Base-by-base conservation (phyloP, 1,140 invertebrate genomes). In the Drosophila sucinea region DNA sequence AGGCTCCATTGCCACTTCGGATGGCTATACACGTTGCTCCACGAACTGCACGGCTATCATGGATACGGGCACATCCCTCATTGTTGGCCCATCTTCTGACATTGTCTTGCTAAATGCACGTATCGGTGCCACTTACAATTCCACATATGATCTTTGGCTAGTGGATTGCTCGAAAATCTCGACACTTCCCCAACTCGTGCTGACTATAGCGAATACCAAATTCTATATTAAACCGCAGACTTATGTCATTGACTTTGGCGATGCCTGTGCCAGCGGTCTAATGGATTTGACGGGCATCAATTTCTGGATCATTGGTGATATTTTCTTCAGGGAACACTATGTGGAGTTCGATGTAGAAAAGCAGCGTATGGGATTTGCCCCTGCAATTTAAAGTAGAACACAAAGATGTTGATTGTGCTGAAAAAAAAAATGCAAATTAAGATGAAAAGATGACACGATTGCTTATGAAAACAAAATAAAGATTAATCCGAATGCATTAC, bases 21-120 rank as follows among this genome's bases (percentile, higher is more conserved):
- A 54, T 4, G 23, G 23, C 0, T 29, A 4, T 0, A 55, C 55
- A 8, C 33, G 47, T 0, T 75, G 71, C 4, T 25, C 25, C 0
- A 25, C 41, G 2, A 93, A 93, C 4, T 95, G 94, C 74, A 79
- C 93, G 76, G 95, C 95, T n/a, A 96, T 96, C 79, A 95, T 95
- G 72, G 96, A 96, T 81, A 96, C 96, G 56, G 96, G 96, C 10
- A 96, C 96, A 35, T 95, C 94, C 27, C 92, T 96, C 1, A 93
- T 96, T 71, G 95, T 95, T 73, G 96, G 95, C 29, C 96, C 96
- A 1, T 84, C 92, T 2, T 94, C 95, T 75, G 92, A 73, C 1
- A 55, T 96, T 38, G 40, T 62, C 1, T 55, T 6, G 17, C 64
- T 89, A 6, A 70, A 79, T 47, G 27, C 30, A 1, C 56, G 51